phyloP scores from a whole-genome alignment of 2,888 invertebrate genomes.

The Oscheius sp. region DNA sequence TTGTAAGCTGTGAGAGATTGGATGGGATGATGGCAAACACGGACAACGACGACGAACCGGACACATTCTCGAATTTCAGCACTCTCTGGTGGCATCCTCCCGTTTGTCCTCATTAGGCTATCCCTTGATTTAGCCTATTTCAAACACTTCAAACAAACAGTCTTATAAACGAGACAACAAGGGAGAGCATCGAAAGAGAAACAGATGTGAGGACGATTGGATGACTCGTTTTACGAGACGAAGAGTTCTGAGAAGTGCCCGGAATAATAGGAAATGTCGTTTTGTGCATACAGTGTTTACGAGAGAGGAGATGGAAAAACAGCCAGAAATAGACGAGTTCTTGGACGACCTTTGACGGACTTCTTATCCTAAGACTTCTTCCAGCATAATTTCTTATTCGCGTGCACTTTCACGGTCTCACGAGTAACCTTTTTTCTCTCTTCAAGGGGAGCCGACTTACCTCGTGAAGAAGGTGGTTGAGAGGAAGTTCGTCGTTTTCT shows the following conservation, averaged over 20 bases:
- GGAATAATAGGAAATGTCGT: neutral
- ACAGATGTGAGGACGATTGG: conserved; percentile 9
- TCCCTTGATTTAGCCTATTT: neutral
- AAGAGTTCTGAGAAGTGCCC: neutral
- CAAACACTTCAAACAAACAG: too few species aligned
- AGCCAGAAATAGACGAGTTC: too few species aligned
- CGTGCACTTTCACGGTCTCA: conserved; percentile 6
- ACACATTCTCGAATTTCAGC: conserved; percentile 25
- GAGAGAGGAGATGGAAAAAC: neutral
- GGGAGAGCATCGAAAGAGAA: neutral
- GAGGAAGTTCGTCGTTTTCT: conserved; percentile 15
- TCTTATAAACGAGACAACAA: too few species aligned
- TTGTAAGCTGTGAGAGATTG: too few species aligned
- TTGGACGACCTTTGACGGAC: too few species aligned
- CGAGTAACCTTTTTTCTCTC: neutral
- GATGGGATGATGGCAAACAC: conserved; percentile 14
- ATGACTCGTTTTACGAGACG: neutral
- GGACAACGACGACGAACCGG: conserved; percentile 5
- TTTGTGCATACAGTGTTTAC: too few species aligned
- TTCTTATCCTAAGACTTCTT: too few species aligned
- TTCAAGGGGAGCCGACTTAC: neutral
- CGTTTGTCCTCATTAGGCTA: neutral
- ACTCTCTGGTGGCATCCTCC: conserved; percentile 1
- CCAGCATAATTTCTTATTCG: neutral
- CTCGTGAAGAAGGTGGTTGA: conserved; percentile 16